A percentile compares a stretch with the other conserved stretches of the same genome.
Conservation (phyloP, 2,888 invertebrate genomes). For the Drosophila kanekoi region DNA sequence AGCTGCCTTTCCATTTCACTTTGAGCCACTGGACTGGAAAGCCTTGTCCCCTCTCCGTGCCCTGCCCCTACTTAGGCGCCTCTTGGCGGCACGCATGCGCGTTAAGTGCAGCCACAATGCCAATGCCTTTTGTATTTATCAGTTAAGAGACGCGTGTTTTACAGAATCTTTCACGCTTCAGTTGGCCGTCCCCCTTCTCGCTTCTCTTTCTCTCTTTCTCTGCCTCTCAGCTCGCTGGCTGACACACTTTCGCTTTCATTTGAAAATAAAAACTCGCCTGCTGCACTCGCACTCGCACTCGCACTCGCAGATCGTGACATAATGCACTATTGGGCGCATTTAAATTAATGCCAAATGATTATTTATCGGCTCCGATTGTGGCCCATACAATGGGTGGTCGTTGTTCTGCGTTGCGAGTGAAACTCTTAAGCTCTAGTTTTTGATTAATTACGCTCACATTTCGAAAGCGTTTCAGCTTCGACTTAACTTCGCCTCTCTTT, state of each 20-base stretch:
- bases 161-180: slow-evolving; percentile 59
- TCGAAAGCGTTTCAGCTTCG: slow-evolving; percentile 46
- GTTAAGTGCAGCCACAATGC: slow-evolving; percentile 58
- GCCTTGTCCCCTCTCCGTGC: slow-evolving; percentile 18
- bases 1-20: slow-evolving; percentile 61
- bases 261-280: slow-evolving; percentile 26
- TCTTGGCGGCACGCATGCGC: slow-evolving; percentile 46
- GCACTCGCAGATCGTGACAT: slow-evolving; percentile 73
- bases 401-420: slow-evolving; percentile 48
- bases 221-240: slow-evolving; percentile 6
- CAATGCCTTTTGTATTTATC: slow-evolving; percentile 49
- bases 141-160: slow-evolving; percentile 29
- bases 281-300: slow-evolving; percentile 63
- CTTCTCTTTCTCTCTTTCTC: no score
- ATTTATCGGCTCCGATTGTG: slow-evolving; percentile 58
- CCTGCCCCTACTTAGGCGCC: neutral
- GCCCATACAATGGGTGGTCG: slow-evolving; percentile 34
- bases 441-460: slow-evolving; percentile 68
- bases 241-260: slow-evolving; percentile 79
- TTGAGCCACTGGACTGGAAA: slow-evolving; percentile 62
- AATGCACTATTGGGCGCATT: slow-evolving; percentile 60
- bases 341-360: slow-evolving; percentile 76
- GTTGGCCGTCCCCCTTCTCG: slow-evolving; percentile 16
- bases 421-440: slow-evolving; percentile 62
- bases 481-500: neutral